Evolutionary conservation across 2,888 invertebrate genomes (phyloP).

Genomic region (Spicauda simplicius): DNA sequence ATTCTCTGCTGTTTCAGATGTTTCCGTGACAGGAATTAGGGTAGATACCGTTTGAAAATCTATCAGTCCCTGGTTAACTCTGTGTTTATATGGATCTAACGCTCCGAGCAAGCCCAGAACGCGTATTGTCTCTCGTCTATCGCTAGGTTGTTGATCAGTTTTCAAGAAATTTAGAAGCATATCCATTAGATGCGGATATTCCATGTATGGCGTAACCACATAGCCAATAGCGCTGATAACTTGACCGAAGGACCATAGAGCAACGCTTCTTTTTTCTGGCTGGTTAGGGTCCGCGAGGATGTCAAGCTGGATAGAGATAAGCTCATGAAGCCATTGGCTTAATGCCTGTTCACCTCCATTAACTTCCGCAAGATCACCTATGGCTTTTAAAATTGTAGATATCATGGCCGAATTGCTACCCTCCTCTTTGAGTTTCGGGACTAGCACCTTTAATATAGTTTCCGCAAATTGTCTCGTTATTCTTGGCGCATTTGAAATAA

Average conservation of each 20-base stretch:
- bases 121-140: slow-evolving; percentile 95
- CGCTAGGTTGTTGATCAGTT: slow-evolving; percentile 95
- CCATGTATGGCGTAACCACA: slow-evolving; percentile 97
- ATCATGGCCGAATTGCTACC: slow-evolving; percentile 96
- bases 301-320: slow-evolving; percentile 95
- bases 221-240: slow-evolving; percentile 98
- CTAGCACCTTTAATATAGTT: slow-evolving; percentile 94
- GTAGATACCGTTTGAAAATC: slow-evolving; percentile 93
- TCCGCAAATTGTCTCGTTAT: slow-evolving; percentile 98
- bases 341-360: slow-evolving; percentile 94
- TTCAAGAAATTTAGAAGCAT: slow-evolving; percentile 96
- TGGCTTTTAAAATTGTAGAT: slow-evolving; percentile 94
- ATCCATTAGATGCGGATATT: slow-evolving; percentile 96
- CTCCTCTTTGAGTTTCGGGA: slow-evolving; percentile 95
- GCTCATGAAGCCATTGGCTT: slow-evolving; percentile 94
- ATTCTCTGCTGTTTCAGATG: slow-evolving; percentile 86
- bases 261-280: slow-evolving; percentile 96
- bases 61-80: slow-evolving; percentile 96
- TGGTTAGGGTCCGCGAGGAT: slow-evolving; percentile 98
- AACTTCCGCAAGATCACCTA: slow-evolving; percentile 98
- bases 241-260: slow-evolving; percentile 98
- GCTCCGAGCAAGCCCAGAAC: slow-evolving; percentile 98
- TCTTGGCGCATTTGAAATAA: slow-evolving; percentile 96
- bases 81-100: slow-evolving; percentile 98
- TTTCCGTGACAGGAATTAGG: slow-evolving; percentile 90